phyloP scores from a whole-genome alignment of 2,113 vertebrate species.

The Sisor rabdophorus region DNA sequence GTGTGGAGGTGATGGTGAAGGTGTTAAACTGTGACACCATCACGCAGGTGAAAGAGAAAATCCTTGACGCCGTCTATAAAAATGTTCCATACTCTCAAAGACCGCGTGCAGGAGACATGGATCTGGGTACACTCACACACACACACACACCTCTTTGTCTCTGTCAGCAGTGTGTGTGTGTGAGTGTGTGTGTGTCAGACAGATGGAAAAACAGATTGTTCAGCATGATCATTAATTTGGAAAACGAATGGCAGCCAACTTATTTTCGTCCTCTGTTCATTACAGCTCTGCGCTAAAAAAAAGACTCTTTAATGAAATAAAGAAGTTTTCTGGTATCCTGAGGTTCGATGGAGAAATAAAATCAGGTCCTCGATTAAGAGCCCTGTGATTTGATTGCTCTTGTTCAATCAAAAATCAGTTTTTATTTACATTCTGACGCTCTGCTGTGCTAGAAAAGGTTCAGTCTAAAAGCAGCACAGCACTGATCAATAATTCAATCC shows the following conservation, averaged over 20 bases:
- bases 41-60: constrained; percentile 98
- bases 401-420: neutral
- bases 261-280: constrained; percentile 5
- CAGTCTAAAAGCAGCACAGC: neutral
- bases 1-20: constrained; percentile 91
- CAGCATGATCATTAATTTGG: constrained; percentile 7
- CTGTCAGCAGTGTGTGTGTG: constrained; percentile 1
- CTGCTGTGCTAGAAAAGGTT: neutral
- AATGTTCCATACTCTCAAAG: constrained; percentile 94
- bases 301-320: neutral
- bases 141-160: neutral
- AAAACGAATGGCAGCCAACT: neutral
- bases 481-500: neutral
- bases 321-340: neutral
- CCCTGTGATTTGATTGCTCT: neutral
- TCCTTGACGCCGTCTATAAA: constrained; percentile 92
- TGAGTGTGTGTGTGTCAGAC: constrained; percentile 18
- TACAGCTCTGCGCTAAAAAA: neutral
- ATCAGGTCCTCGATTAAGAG: neutral
- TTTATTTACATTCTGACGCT: neutral
- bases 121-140: constrained; percentile 78
- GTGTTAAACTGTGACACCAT: constrained; percentile 96
- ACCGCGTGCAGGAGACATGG: constrained; percentile 91
- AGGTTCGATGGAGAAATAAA: neutral
- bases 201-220: constrained; percentile 26